Conservation (phyloP, 2,888 invertebrate species). For the Xestoiulus laeticollis region DNA sequence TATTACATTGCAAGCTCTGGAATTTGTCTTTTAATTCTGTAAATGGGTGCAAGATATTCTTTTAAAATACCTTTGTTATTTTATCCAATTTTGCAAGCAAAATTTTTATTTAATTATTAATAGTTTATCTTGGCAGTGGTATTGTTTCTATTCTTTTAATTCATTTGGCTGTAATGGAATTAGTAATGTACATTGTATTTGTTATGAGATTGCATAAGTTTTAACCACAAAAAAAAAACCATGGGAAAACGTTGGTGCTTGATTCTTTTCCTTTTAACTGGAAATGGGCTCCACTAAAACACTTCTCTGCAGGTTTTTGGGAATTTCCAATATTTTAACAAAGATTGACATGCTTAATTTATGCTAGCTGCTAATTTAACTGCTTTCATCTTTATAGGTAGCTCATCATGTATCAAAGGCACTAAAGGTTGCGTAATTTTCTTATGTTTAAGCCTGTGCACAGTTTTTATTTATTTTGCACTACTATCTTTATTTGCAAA, state of each 20-base stretch:
- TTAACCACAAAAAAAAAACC: too few relatives aligned
- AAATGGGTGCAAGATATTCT: not conserved
- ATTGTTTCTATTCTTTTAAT: not conserved
- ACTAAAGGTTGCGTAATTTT: slow-evolving; percentile 58
- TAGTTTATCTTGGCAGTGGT: not conserved
- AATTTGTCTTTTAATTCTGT: not conserved
- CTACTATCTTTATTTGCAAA: slow-evolving; percentile 49
- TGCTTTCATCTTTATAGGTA: slow-evolving; percentile 57
- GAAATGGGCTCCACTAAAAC: not conserved
- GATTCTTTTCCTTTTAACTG: not conserved
- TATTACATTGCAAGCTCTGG: not conserved
- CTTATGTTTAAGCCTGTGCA: slow-evolving; percentile 45
- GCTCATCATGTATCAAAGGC: slow-evolving; percentile 59
- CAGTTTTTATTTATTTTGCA: not conserved
- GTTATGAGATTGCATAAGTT: too few relatives aligned
- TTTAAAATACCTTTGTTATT: not conserved
- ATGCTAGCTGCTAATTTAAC: slow-evolving; percentile 45
- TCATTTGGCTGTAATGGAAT: not conserved
- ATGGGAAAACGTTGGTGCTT: not conserved
- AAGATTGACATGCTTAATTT: not conserved
- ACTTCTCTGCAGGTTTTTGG: not conserved
- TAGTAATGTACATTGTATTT: not conserved
- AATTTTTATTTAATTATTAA: too few relatives aligned
- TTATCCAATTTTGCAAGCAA: not conserved
- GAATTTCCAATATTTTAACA: not conserved